These are phyloP conservation scores for Eupithecia subumbrata DNA, from an alignment of 2,888 invertebrate genomes.

Conservation along the genomic window DNA sequence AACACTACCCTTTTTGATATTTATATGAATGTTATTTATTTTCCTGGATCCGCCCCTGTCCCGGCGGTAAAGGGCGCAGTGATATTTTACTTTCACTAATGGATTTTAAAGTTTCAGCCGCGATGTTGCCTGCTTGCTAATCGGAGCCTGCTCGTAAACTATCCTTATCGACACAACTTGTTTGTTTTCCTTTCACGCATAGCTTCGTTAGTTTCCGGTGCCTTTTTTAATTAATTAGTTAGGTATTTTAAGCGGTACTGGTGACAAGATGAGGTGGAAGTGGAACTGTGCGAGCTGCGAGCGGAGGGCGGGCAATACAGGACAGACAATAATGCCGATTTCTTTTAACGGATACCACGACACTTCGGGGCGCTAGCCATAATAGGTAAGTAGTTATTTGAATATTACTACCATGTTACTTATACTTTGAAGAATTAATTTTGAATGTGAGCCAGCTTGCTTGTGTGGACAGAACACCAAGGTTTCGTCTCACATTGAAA, in stretches of 20 bases:
- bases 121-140: conserved; percentile 17
- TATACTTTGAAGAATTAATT: too few relatives aligned
- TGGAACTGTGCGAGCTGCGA: not conserved
- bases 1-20: not conserved
- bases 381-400: too few relatives aligned
- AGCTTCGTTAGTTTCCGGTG: not conserved
- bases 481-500: too few relatives aligned
- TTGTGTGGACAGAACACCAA: too few relatives aligned
- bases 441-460: too few relatives aligned
- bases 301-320: not conserved
- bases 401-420: too few relatives aligned
- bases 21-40: not conserved
- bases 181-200: not conserved
- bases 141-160: conserved; percentile 15
- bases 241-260: not conserved
- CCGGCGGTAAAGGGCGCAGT: conserved; percentile 43
- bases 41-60: conserved; percentile 40
- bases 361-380: not conserved
- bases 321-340: not conserved
- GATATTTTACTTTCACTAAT: conserved; percentile 63
- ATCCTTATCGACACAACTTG: conserved; percentile 7
- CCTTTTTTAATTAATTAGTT: not conserved
- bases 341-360: not conserved
- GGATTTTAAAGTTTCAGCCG: conserved; percentile 58
- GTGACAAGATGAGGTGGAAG: not conserved